A percentile compares a stretch with the other conserved stretches of the same genome.
phyloP scores from a whole-genome alignment of 2,888 invertebrate species.

The Mythimna impura region DNA sequence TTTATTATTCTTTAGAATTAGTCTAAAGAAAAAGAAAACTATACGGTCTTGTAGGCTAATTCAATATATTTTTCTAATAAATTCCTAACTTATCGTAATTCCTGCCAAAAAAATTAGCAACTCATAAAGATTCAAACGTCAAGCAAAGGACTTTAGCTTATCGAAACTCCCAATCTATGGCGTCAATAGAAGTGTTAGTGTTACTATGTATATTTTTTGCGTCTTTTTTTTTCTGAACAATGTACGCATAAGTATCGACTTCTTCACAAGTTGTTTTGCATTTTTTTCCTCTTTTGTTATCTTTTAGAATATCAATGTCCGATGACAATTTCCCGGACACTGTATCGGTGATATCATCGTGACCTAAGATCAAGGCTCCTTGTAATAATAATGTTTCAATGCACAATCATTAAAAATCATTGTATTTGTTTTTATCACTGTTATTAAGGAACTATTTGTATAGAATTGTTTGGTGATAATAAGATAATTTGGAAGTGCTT shows the following conservation, averaged over 20 bases:
- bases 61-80: neutral
- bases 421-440: constrained; percentile 57
- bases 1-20: too few relatives aligned
- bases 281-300: constrained; percentile 55
- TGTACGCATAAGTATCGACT: neutral
- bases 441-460: constrained; percentile 50
- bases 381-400: constrained; percentile 47
- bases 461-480: constrained; percentile 30
- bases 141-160: neutral
- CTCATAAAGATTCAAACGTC: neutral
- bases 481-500: neutral
- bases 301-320: constrained; percentile 42
- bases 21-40: too few relatives aligned
- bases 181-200: constrained; percentile 29
- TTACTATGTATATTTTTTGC: constrained; percentile 27
- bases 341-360: constrained; percentile 71
- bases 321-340: constrained; percentile 73
- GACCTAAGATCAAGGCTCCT: constrained; percentile 74
- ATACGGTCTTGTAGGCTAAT: too few relatives aligned
- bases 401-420: constrained; percentile 57
- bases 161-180: constrained; percentile 4
- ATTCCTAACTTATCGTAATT: neutral
- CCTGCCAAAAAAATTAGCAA: neutral
- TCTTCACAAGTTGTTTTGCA: constrained; percentile 27
- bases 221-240: constrained; percentile 19